A percentile compares a stretch with the other conserved stretches of the same genome.
These are phyloP conservation scores for Nesogale talazaci DNA, from an alignment of 2,113 vertebrate species.

Conservation along the genomic window DNA sequence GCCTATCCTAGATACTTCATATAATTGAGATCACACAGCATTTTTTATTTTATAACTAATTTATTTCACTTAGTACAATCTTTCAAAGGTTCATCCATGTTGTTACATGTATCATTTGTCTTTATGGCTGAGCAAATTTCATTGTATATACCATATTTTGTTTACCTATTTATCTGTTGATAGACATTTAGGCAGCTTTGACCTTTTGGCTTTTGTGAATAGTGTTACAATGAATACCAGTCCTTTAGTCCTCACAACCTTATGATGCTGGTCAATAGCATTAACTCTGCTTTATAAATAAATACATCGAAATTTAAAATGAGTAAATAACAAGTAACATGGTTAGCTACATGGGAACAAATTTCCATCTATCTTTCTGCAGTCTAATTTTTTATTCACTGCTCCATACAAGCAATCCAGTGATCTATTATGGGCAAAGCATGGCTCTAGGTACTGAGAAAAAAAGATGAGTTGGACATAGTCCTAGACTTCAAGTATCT, in stretches of 20 bases:
- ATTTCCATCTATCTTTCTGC: background rate
- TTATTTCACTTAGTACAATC: background rate
- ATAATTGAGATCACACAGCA: background rate
- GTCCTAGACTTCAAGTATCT: background rate
- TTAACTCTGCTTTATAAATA: slow-evolving; percentile 19
- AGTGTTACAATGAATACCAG: background rate
- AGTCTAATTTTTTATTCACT: background rate
- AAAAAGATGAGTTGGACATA: background rate
- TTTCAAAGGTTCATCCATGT: background rate
- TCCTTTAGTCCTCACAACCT: slow-evolving; percentile 23
- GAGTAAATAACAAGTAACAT: background rate
- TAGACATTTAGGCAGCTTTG: background rate
- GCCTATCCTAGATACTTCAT: background rate
- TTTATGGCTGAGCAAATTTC: background rate
- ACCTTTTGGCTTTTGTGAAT: background rate
- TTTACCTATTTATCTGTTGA: background rate
- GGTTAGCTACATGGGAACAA: slow-evolving; percentile 2
- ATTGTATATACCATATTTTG: background rate
- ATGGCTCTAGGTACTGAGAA: background rate
- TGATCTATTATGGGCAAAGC: background rate
- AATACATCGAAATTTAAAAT: slow-evolving; percentile 19
- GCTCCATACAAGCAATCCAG: background rate
- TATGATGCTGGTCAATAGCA: background rate
- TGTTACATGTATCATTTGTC: background rate
- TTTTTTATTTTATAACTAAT: background rate